Percentiles rank a stretch among this genome's conserved stretches.
Conservation (phyloP, 2,888 invertebrate genomes). For the Patella depressa region DNA sequence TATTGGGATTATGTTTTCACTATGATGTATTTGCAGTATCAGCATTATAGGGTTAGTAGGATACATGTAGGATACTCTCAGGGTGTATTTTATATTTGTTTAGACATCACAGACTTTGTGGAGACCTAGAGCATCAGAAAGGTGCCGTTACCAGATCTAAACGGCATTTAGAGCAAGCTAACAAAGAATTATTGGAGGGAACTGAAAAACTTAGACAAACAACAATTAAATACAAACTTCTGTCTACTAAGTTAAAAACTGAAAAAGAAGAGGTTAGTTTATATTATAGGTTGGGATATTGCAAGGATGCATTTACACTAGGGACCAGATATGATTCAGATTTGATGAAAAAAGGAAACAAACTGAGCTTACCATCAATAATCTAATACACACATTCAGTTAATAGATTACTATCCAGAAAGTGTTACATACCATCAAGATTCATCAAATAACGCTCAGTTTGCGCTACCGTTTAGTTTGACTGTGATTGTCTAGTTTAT, state of each 20-base stretch:
- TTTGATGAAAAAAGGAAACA: too few relatives aligned
- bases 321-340: too few relatives aligned
- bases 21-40: too few relatives aligned
- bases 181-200: constrained; percentile 51
- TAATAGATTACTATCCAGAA: too few relatives aligned
- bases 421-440: too few relatives aligned
- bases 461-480: too few relatives aligned
- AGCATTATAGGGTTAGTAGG: background rate
- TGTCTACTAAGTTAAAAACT: constrained; percentile 54
- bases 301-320: too few relatives aligned
- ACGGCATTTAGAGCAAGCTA: constrained; percentile 47
- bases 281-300: too few relatives aligned
- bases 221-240: constrained; percentile 50
- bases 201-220: constrained; percentile 64
- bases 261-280: constrained; percentile 65
- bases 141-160: constrained; percentile 49
- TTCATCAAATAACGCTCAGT: too few relatives aligned
- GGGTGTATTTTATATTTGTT: constrained; percentile 10
- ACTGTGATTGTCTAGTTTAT: too few relatives aligned
- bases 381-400: too few relatives aligned
- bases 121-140: constrained; percentile 59
- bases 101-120: constrained; percentile 53
- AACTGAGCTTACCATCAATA: too few relatives aligned
- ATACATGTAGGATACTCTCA: background rate
- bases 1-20: background rate